Evolutionary conservation across 1,140 invertebrate genomes (phyloP).

Genomic region (Bactericera cockerelli): DNA sequence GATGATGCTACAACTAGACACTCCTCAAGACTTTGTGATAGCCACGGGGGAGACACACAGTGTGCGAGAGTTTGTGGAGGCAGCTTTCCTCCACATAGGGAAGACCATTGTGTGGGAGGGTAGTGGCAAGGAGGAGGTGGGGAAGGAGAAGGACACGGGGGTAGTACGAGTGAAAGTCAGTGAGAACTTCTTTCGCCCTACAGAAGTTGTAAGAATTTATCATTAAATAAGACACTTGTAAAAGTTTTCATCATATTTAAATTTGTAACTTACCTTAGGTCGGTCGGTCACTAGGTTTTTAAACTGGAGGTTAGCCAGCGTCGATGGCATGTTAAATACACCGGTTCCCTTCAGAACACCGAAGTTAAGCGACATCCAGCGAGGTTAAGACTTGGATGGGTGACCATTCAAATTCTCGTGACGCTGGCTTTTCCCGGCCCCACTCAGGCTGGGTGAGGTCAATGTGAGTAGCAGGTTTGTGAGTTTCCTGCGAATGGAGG

Average conservation of each 20-base stretch:
- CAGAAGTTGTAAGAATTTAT: slow-evolving; percentile 96
- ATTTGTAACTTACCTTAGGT: too few relatives aligned
- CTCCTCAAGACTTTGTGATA: slow-evolving; percentile 92
- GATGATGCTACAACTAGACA: slow-evolving; percentile 93
- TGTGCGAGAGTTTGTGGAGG: slow-evolving; percentile 92
- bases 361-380: too few relatives aligned
- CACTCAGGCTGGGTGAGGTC: too few relatives aligned
- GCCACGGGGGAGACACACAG: slow-evolving; percentile 90
- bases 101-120: slow-evolving; percentile 72
- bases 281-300: too few relatives aligned
- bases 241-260: slow-evolving; percentile 7
- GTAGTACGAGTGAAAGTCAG: slow-evolving; percentile 80
- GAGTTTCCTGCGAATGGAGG: too few relatives aligned
- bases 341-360: too few relatives aligned
- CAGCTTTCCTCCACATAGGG: slow-evolving; percentile 66
- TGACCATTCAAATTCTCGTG: too few relatives aligned
- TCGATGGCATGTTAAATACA: too few relatives aligned
- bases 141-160: slow-evolving; percentile 63
- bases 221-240: slow-evolving; percentile 26
- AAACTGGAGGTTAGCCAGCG: too few relatives aligned
- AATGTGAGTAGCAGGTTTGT: too few relatives aligned
- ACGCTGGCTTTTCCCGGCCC: too few relatives aligned
- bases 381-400: too few relatives aligned
- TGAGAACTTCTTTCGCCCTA: slow-evolving; percentile 89
- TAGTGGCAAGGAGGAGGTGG: slow-evolving; percentile 67